These are phyloP conservation scores for Glaucomys volans DNA, from an alignment of 2,113 vertebrate species.

Conservation along the genomic window DNA sequence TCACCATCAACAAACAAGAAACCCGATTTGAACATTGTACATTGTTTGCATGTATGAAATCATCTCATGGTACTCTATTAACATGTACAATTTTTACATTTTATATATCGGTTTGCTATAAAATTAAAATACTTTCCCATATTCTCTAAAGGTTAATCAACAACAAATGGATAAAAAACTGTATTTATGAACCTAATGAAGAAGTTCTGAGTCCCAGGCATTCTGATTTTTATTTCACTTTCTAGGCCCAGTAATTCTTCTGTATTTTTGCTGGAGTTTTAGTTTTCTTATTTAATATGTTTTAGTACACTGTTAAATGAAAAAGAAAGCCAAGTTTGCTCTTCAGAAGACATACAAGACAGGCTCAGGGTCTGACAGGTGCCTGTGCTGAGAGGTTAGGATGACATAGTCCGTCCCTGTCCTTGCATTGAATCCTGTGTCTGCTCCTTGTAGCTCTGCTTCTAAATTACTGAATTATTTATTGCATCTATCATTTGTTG, in stretches of 20 bases:
- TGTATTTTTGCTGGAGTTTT: background rate
- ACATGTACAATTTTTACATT: background rate
- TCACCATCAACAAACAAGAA: background rate
- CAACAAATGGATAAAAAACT: background rate
- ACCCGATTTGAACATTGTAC: background rate
- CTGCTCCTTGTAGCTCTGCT: too few species aligned
- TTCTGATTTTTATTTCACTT: background rate
- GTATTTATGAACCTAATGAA: background rate
- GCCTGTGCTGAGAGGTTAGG: background rate
- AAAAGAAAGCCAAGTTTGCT: background rate
- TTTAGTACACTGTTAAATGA: background rate
- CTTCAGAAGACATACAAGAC: background rate
- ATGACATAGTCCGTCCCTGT: background rate
- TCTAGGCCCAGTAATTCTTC: background rate
- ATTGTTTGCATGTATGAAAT: background rate
- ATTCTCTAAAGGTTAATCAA: background rate
- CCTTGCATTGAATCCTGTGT: rapidly evolving
- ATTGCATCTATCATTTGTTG: background rate
- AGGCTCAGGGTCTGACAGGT: background rate
- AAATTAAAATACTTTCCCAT: background rate
- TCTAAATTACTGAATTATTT: background rate
- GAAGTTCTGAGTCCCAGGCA: background rate
- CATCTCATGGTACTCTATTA: background rate
- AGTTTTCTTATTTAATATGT: background rate
- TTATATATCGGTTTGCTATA: background rate